Evolutionary conservation across 2,888 invertebrate species (phyloP).

Genomic region (Drosophila robusta): DNA sequence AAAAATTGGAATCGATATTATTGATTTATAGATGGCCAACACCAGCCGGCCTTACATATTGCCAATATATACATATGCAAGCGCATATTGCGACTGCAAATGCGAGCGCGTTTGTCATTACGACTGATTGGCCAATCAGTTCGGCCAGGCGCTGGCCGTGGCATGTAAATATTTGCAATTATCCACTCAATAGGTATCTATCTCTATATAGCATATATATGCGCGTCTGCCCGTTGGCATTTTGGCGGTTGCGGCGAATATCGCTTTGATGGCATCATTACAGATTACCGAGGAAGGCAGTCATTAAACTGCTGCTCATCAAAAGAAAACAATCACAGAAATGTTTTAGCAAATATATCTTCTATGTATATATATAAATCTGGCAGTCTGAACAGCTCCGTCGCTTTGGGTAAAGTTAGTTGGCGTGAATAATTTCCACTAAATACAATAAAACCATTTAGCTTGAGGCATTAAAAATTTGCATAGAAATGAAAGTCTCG

Average conservation of each 20-base stretch:
- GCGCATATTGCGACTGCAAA: slow-evolving; percentile 41
- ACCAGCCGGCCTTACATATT: slow-evolving; percentile 22
- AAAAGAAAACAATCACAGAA: slow-evolving; percentile 24
- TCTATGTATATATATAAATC: background rate
- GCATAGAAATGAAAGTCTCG: slow-evolving; percentile 76
- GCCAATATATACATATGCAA: slow-evolving; percentile 15
- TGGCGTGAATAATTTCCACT: slow-evolving; percentile 78
- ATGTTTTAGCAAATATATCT: slow-evolving; percentile 5
- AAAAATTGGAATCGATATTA: slow-evolving; percentile 68
- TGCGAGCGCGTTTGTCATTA: slow-evolving; percentile 56
- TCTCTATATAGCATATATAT: background rate
- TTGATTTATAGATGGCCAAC: slow-evolving; percentile 53
- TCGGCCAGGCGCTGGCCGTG: slow-evolving; percentile 4
- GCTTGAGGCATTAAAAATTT: slow-evolving; percentile 73
- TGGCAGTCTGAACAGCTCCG: slow-evolving; percentile 17
- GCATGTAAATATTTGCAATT: slow-evolving; percentile 50
- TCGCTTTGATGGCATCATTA: slow-evolving; percentile 34
- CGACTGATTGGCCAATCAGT: slow-evolving; percentile 67
- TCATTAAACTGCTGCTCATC: slow-evolving; percentile 36
- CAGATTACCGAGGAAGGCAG: slow-evolving; percentile 16
- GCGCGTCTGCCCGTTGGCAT: background rate
- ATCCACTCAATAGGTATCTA: slow-evolving; percentile 9
- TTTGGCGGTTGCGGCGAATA: slow-evolving; percentile 10
- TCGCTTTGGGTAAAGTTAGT: slow-evolving; percentile 50
- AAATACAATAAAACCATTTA: slow-evolving; percentile 77